phyloP scores from a whole-genome alignment of 1,140 invertebrate species.

The Oedothorax gibbosus region DNA sequence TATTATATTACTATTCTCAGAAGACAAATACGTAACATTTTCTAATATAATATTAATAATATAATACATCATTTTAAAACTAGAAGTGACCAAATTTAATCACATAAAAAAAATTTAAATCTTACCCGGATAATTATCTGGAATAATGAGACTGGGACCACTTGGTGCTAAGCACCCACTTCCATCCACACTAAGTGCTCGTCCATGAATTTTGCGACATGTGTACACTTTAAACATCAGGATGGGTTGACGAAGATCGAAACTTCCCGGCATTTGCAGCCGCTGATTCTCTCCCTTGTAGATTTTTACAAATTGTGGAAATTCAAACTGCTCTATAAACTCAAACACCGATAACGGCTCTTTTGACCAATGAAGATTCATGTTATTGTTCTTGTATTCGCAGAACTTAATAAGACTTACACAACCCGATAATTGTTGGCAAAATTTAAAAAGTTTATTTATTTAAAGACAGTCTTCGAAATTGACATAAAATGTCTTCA shows the following conservation, averaged over 20 bases:
- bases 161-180: slow-evolving; percentile 23
- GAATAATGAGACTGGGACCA: slow-evolving; percentile 59
- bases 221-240: slow-evolving; percentile 57
- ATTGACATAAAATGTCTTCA: not conserved
- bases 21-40: not conserved
- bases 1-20: not conserved
- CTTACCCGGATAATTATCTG: slow-evolving; percentile 61
- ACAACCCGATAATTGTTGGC: not conserved
- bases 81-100: too few relatives aligned
- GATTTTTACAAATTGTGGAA: slow-evolving; percentile 61
- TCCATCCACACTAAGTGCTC: slow-evolving; percentile 42
- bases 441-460: not conserved
- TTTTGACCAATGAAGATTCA: slow-evolving; percentile 26
- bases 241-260: slow-evolving; percentile 60
- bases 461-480: not conserved
- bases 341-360: slow-evolving; percentile 44
- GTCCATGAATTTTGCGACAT: slow-evolving; percentile 56
- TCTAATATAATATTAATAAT: not conserved
- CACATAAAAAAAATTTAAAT: too few relatives aligned
- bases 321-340: slow-evolving; percentile 40
- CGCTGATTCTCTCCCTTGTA: slow-evolving; percentile 55
- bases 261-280: slow-evolving; percentile 25
- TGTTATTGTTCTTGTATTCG: not conserved
- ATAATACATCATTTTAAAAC: too few relatives aligned
- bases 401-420: too few relatives aligned